Evolutionary conservation across 2,113 vertebrate species (phyloP).

Genomic region (Tringa solitaria): DNA sequence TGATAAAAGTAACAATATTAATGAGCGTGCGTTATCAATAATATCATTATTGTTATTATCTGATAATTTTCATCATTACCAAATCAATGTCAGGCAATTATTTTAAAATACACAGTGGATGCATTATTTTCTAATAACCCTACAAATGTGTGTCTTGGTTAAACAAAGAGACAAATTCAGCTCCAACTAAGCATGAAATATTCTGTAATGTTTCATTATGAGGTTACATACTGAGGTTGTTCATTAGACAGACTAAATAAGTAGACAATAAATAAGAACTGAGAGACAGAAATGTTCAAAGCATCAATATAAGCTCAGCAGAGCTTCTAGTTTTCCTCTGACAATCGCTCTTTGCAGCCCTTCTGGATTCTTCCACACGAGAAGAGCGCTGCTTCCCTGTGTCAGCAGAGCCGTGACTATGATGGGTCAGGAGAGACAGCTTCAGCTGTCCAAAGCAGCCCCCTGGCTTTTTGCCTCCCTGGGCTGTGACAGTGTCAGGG

Average conservation of each 20-base stretch:
- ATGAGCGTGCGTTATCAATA: background rate
- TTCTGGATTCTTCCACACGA: background rate
- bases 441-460: background rate
- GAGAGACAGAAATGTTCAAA: background rate
- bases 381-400: background rate
- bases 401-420: background rate
- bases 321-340: background rate
- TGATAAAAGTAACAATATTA: background rate
- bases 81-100: slow-evolving; percentile 45
- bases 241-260: slow-evolving; percentile 44
- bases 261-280: slow-evolving; percentile 38
- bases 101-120: slow-evolving; percentile 2
- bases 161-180: slow-evolving; percentile 50
- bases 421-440: background rate
- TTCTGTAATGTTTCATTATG: slow-evolving; percentile 45
- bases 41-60: background rate
- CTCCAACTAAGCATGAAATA: slow-evolving; percentile 59
- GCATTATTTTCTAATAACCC: slow-evolving; percentile 41
- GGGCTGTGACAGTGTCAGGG: background rate
- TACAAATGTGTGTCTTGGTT: slow-evolving; percentile 25
- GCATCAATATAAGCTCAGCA: background rate
- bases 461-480: background rate
- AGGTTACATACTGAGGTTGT: slow-evolving; percentile 39
- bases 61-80: background rate
- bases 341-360: background rate